phyloP scores from a whole-genome alignment of 2,113 vertebrate species.

The Gavialis gangeticus region DNA sequence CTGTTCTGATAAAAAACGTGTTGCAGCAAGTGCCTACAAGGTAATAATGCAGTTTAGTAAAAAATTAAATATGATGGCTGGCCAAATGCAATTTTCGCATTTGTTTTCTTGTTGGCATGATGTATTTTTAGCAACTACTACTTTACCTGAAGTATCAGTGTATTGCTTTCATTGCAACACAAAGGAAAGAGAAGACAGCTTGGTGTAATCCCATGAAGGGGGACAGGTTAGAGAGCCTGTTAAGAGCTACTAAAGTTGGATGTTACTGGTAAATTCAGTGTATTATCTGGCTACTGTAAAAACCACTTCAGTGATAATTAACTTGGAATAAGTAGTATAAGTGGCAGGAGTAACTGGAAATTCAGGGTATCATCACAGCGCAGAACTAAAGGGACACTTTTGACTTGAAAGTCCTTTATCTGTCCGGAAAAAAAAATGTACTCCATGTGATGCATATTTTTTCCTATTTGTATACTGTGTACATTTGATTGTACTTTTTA shows the following conservation, averaged over 20 bases:
- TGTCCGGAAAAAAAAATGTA: neutral
- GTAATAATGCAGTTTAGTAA: slow-evolving; percentile 71
- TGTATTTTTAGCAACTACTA: slow-evolving; percentile 50
- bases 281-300: neutral
- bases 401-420: neutral
- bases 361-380: neutral
- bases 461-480: neutral
- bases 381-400: neutral
- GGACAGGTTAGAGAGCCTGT: neutral
- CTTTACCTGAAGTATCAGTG: slow-evolving; percentile 51
- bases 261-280: neutral
- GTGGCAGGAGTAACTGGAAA: neutral
- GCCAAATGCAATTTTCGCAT: slow-evolving; percentile 65
- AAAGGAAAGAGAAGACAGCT: neutral
- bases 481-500: neutral
- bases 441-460: no score
- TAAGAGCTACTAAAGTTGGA: neutral
- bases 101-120: slow-evolving; percentile 37
- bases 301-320: neutral
- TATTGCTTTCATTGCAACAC: neutral
- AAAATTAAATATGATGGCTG: slow-evolving; percentile 69
- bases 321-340: neutral
- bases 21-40: slow-evolving; percentile 57
- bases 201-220: slow-evolving; percentile 2
- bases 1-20: slow-evolving; percentile 32